These are phyloP conservation scores for Hemibagrus guttatus DNA, from an alignment of 2,797 vertebrate genomes.

Conservation along the genomic window DNA sequence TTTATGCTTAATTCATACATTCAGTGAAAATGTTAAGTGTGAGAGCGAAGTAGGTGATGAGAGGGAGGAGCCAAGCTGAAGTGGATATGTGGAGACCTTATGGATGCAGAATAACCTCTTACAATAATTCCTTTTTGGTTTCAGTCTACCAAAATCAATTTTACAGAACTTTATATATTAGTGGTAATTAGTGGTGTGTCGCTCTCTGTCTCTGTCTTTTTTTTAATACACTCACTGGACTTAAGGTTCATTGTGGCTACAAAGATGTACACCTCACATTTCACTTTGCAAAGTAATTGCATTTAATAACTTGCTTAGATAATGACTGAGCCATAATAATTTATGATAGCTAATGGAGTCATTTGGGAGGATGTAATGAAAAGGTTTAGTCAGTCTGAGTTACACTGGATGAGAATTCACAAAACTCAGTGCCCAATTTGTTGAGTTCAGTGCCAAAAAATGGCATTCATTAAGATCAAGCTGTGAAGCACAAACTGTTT, in stretches of 20 bases:
- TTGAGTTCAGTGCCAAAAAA: constrained; percentile 10
- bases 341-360: not conserved
- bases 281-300: constrained; percentile 23
- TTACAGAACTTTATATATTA: not conserved
- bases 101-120: not conserved
- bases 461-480: constrained; percentile 33
- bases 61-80: not conserved
- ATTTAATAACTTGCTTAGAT: constrained; percentile 28
- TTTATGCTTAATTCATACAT: not conserved
- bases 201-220: not conserved
- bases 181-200: not conserved
- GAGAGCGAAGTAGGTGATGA: not conserved
- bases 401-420: not conserved
- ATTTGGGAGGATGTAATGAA: constrained; percentile 21
- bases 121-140: not conserved
- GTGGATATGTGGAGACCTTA: not conserved
- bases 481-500: constrained; percentile 24
- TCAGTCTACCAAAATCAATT: not conserved
- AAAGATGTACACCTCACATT: not conserved
- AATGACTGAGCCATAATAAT: constrained; percentile 23
- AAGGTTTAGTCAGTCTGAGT: constrained; percentile 23
- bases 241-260: not conserved
- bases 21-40: not conserved
- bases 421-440: constrained; percentile 3
- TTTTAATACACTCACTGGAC: not conserved